phyloP scores from a whole-genome alignment of 2,888 invertebrate species.

The Oligia latruncula region DNA sequence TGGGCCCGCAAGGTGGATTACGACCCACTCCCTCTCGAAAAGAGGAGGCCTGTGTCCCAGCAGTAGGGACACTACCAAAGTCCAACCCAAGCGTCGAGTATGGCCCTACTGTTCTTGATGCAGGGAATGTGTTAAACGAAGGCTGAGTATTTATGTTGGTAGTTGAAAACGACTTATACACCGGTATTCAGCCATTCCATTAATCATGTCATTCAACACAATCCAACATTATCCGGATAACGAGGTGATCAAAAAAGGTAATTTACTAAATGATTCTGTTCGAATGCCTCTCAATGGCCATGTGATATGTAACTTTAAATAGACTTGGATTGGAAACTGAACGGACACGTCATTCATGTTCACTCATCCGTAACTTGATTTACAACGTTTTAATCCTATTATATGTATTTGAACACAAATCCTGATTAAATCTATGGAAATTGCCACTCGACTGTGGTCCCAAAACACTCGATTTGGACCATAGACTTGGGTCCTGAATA shows the following conservation, averaged over 20 bases:
- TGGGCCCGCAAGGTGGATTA: not conserved
- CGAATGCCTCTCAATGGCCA: constrained; percentile 67
- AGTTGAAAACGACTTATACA: constrained; percentile 8
- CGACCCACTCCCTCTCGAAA: not conserved
- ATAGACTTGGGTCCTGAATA: constrained; percentile 37
- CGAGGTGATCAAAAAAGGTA: constrained; percentile 63
- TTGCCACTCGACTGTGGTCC: constrained; percentile 46
- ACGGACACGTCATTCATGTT: constrained; percentile 72
- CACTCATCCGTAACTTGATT: constrained; percentile 71
- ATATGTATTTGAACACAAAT: constrained; percentile 65
- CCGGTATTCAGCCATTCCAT: constrained; percentile 30
- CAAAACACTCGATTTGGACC: constrained; percentile 28
- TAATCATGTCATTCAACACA: constrained; percentile 55
- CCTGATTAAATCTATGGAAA: constrained; percentile 61
- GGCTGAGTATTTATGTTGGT: constrained; percentile 1
- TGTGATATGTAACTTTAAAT: constrained; percentile 71
- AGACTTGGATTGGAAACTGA: constrained; percentile 69
- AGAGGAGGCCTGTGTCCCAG: not conserved
- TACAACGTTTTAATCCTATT: constrained; percentile 71
- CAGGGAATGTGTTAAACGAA: not conserved
- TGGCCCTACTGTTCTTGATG: not conserved
- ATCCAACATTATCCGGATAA: constrained; percentile 47
- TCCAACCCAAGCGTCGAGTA: not conserved
- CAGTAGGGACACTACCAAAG: not conserved
- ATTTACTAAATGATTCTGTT: constrained; percentile 68